These are phyloP conservation scores for Catharus fuscescens DNA, from an alignment of 2,113 vertebrate species.

Conservation along the genomic window DNA sequence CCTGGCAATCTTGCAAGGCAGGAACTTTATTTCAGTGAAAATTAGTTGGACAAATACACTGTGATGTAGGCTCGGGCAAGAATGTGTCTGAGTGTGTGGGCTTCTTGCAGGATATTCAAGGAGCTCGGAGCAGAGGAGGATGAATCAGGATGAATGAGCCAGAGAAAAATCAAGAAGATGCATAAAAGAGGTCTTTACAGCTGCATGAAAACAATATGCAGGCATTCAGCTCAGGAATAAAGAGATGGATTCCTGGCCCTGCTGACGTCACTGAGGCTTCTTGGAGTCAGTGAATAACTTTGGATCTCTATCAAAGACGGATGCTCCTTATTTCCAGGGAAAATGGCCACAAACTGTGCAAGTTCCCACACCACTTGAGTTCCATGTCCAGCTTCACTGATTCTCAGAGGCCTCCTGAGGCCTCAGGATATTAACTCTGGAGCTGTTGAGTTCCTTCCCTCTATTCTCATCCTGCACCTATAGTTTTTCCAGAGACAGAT, in stretches of 20 bases:
- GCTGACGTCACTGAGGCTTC: background rate
- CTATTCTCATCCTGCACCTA: background rate
- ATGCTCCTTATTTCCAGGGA: background rate
- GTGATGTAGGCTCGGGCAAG: constrained; percentile 12
- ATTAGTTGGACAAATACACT: constrained; percentile 53
- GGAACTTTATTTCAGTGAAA: constrained; percentile 49
- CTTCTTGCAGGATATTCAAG: constrained; percentile 59
- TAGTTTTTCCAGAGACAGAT: background rate
- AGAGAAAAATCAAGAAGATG: constrained; percentile 53
- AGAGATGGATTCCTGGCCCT: constrained; percentile 10
- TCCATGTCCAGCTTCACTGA: background rate
- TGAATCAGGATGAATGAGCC: constrained; percentile 61
- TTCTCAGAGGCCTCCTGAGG: background rate
- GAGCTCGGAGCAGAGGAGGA: constrained; percentile 55
- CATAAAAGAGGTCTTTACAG: constrained; percentile 54
- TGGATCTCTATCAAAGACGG: background rate
- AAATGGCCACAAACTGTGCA: background rate
- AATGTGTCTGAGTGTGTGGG: constrained; percentile 46
- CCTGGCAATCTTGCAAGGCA: constrained; percentile 42
- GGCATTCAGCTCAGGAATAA: constrained; percentile 36
- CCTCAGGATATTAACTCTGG: background rate
- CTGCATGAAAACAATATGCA: constrained; percentile 54
- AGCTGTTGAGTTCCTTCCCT: background rate
- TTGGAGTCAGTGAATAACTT: constrained; percentile 33
- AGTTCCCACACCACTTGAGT: background rate